Evolutionary conservation across 1,140 invertebrate genomes (phyloP).

Genomic region (Meloidogyne exigua): DNA sequence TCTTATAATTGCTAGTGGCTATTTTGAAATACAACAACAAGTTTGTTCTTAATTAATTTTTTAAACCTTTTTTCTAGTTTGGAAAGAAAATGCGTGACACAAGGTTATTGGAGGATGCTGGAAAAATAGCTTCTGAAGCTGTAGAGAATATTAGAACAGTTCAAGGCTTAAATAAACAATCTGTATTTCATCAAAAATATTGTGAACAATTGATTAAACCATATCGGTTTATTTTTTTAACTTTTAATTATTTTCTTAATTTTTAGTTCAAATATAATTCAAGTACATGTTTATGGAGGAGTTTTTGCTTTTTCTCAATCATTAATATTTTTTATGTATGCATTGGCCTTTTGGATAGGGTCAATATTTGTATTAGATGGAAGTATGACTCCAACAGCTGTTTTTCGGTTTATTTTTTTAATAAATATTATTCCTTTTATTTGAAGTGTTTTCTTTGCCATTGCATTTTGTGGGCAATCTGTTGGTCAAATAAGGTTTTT

Average conservation of each 20-base stretch:
- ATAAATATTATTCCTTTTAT: not conserved
- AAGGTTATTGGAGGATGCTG: slow-evolving; percentile 67
- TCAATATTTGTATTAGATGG: slow-evolving; percentile 64
- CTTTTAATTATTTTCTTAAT: slow-evolving; percentile 1
- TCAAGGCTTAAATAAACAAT: slow-evolving; percentile 57
- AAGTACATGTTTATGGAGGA: slow-evolving; percentile 58
- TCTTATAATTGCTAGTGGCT: slow-evolving; percentile 52
- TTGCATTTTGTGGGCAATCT: slow-evolving; percentile 63
- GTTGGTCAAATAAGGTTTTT: slow-evolving; percentile 65
- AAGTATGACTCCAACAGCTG: slow-evolving; percentile 64
- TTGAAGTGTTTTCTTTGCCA: slow-evolving; percentile 64
- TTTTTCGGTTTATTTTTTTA: slow-evolving; percentile 59
- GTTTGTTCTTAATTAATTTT: slow-evolving; percentile 1
- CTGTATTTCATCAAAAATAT: slow-evolving; percentile 60
- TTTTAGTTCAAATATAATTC: slow-evolving; percentile 55
- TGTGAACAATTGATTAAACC: slow-evolving; percentile 48
- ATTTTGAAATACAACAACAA: slow-evolving; percentile 63
- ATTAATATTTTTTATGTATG: slow-evolving; percentile 68
- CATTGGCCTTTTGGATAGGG: slow-evolving; percentile 67
- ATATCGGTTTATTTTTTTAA: slow-evolving; percentile 36
- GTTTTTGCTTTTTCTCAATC: slow-evolving; percentile 65
- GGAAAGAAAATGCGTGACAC: slow-evolving; percentile 67
- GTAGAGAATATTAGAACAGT: slow-evolving; percentile 63
- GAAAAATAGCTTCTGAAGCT: slow-evolving; percentile 65
- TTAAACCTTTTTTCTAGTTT: too few relatives aligned